Base-by-base conservation (phyloP, 2,888 invertebrate species). In the Auanema sp. region DNA sequence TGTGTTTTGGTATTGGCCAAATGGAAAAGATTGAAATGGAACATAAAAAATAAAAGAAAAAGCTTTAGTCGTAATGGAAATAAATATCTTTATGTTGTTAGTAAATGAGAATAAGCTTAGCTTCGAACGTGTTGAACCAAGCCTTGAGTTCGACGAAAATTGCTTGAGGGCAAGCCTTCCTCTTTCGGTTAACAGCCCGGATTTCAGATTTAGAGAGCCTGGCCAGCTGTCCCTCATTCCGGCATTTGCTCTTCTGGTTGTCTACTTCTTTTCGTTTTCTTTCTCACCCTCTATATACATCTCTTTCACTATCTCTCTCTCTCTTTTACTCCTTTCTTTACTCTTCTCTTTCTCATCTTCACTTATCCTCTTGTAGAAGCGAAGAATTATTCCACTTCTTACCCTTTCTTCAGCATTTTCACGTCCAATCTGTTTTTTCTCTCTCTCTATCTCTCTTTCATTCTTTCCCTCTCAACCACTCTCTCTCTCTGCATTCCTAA, bases 71-170 rank as follows among this genome's bases (percentile, higher is more conserved):
- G 67, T 64, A 53, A 62, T 18, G 10, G 56, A 62, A 44, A 44
- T 52, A 43, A 68, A 68, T 62, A 55, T 50, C 53, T 64, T 52
- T 47, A 66, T 63, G 41, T 14, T 66, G 24, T 56, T 57, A 18
- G 59, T 59, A 14, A 63, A 63, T n/a, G 63, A 63, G 18, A 54
- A 66, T 42, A 33, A 33, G 33, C 33, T 33, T 5, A 33, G 33
- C 33, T 33, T 33, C 33, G 33, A 33, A 33, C 33, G 33, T 33
- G 33, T 33, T 33, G 33, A 33, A 33, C 33, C 33, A 33, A 33
- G 33, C 33, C 33, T 33, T 33, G 33, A 33, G 33, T 33, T 33
- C 33, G 33, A 33, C 33, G 33, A 33, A 33, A 33, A 33, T 33
- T 33, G 49, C 60, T n/a, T 65, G 18, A 25, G n/a, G 25, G n/a